Conservation (phyloP, 2,888 invertebrate species). For the Sinelater perroti region DNA sequence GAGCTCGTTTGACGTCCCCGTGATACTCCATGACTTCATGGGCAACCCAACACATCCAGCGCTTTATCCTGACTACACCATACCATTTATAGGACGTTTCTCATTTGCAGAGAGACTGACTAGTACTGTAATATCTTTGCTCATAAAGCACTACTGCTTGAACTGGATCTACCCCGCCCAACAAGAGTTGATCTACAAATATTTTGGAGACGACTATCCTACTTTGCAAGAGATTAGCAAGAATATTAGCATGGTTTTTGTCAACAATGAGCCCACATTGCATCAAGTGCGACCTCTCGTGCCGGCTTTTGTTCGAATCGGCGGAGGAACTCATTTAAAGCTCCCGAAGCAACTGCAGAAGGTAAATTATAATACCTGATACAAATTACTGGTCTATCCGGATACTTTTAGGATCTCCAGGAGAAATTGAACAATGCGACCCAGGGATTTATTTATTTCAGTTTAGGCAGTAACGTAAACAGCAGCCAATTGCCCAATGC, state of each 20-base stretch:
- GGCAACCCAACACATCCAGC: too few species aligned
- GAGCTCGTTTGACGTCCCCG: too few species aligned
- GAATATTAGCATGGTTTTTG: constrained; percentile 52
- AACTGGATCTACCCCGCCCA: constrained; percentile 1
- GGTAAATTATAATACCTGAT: too few species aligned
- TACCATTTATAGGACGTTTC: too few species aligned
- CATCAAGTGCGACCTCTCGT: constrained; percentile 49
- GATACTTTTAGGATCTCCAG: constrained; percentile 52
- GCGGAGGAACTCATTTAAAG: constrained; percentile 49
- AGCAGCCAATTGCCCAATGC: constrained; percentile 51
- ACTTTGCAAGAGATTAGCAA: constrained; percentile 45
- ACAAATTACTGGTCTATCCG: too few species aligned
- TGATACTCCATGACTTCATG: too few species aligned
- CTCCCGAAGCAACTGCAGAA: constrained; percentile 44
- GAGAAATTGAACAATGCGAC: constrained; percentile 52
- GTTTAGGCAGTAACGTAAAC: constrained; percentile 59
- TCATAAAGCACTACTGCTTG: too few species aligned
- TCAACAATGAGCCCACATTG: constrained; percentile 53
- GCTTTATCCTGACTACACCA: too few species aligned
- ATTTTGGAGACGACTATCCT: constrained; percentile 52
- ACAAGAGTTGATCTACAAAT: constrained; percentile 19
- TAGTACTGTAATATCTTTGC: too few species aligned
- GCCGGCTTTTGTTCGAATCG: constrained; percentile 52
- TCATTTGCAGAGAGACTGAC: too few species aligned
- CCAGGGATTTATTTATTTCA: constrained; percentile 59